Evolutionary conservation across 2,797 vertebrate species (phyloP), one percentile per base, ranked within the genome.

Genomic region (Thalassophryne amazonica): DNA sequence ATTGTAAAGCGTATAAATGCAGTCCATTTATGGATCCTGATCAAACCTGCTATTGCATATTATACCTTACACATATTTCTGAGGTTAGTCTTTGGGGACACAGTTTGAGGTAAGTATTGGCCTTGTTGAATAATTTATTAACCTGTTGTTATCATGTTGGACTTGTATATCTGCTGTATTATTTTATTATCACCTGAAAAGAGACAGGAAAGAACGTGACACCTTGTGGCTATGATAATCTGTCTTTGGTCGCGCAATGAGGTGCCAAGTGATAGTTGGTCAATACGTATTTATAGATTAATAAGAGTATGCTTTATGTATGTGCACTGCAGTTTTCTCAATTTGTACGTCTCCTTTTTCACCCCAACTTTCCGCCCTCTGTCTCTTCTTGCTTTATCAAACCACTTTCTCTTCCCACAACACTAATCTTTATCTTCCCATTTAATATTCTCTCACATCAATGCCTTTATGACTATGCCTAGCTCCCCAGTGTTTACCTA

Each of bases 281-380:
- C 61, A 80, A 64, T 81, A n/a, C n/a, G n/a, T n/a, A 84, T 85
- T 81, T 81, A 82, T 81, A 77, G 76, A 77, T 53, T 54, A 27
- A 39, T 75, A 61, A 38, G 67, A 56, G 60, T 53, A 34, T 39
- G 61, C 18, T 52, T 68, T 40, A 59, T 52, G 38, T 40, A 59
- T 52, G 38, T 48, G 33, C 17, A 21, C 2, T 12, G 42, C 3
- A 3, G 11, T 53, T 45, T 27, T 8, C 17, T 60, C 55, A 36
- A 7, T 74, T 29, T 60, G n/a, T n/a, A 16, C 4, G 0, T 54
- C 51, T 37, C 7, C 10, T 17, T 33, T 4, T 2, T 14, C 31
- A 11, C 9, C 12, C 17, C 14, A 4, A 39, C 18, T 49, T 47
- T 35, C 34, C 5, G 10, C 45, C 60, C 39, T 34, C 40, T 4